phyloP scores from a whole-genome alignment of 2,888 invertebrate species.

The Oscheius sp. region DNA sequence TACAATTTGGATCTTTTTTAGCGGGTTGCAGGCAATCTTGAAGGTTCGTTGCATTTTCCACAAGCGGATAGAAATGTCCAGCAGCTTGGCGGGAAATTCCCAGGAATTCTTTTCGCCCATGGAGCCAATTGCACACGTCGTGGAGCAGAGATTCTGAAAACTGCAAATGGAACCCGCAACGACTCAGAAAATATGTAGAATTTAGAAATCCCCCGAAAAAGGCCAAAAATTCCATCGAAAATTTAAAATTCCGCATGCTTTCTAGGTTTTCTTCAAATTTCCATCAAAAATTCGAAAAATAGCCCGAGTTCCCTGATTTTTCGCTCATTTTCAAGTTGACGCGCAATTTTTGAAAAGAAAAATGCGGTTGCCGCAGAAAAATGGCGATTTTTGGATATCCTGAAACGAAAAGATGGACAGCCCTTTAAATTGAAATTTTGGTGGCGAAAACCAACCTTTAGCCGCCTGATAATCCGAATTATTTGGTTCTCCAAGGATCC shows the following conservation, averaged over 20 bases:
- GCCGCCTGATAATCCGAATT: not conserved
- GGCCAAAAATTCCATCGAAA: too few relatives aligned
- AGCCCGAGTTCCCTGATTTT: too few relatives aligned
- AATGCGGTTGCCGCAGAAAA: too few relatives aligned
- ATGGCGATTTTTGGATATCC: too few relatives aligned
- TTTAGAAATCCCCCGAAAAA: too few relatives aligned
- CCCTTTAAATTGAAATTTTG: not conserved
- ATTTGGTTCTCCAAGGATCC: constrained; percentile 3
- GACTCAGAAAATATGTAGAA: too few relatives aligned
- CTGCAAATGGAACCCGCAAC: not conserved
- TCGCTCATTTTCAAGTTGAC: too few relatives aligned
- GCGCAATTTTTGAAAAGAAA: too few relatives aligned
- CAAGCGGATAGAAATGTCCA: constrained; percentile 14
- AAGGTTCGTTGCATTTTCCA: constrained; percentile 5
- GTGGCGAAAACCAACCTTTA: not conserved
- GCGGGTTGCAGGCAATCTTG: not conserved
- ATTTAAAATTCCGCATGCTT: too few relatives aligned
- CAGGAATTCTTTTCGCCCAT: constrained; percentile 24
- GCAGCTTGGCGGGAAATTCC: constrained; percentile 8
- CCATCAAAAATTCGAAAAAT: not conserved
- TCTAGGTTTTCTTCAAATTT: not conserved
- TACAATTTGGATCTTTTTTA: not conserved
- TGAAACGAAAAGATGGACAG: not conserved
- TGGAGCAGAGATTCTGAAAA: constrained; percentile 16
- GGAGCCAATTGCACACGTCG: constrained; percentile 27